Evolutionary conservation across 2,888 invertebrate genomes (phyloP), one percentile per base, ranked within the genome.

Genomic region (Adela reaumurella): DNA sequence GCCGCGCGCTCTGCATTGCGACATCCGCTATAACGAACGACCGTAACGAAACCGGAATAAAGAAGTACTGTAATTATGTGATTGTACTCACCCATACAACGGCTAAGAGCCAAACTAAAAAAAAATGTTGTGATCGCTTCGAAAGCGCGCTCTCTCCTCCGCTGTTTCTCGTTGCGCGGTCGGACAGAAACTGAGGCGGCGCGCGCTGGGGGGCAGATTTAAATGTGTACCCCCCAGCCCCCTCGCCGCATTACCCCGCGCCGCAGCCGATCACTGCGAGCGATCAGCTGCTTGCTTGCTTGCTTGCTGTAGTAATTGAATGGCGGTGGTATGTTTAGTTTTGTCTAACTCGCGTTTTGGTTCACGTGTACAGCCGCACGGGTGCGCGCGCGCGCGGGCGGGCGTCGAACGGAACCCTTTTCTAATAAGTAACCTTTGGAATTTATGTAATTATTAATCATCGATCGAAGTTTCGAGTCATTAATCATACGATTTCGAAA

Each of bases 21-120:
- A 11, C 35, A 35, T 2, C 46, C 28, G 45, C 24, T 28, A 24
- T 24, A 24, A 24, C 24, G n/a, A n/a, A n/a, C n/a, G n/a, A n/a
- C n/a, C 1, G 5, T 1, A 19, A 41, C 17, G 41, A 46, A 46
- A 14, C 46, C 18, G 20, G 17, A 44, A 3, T 11, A 17, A 19
- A 19, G 14, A 19, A 46, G 8, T 24, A 24, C 45, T n/a, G 17
- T 17, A 19, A 44, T 19, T 18, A 14, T 19, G 4, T 19, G 4
- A 24, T 46, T n/a, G 55, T 53, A 74, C 80, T 78, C 57, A 80
- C 80, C 80, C 80, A 80, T 80, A 80, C 79, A 80, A 80, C 69
- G 80, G 79, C 80, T 74, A 80, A 77, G 72, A 78, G 79, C 79
- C 80, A 80, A 80, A 80, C 74, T 76, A 80, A 80, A 76, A 77